Evolutionary conservation across 2,888 invertebrate species (phyloP).

Genomic region (Creontiades dilutus): DNA sequence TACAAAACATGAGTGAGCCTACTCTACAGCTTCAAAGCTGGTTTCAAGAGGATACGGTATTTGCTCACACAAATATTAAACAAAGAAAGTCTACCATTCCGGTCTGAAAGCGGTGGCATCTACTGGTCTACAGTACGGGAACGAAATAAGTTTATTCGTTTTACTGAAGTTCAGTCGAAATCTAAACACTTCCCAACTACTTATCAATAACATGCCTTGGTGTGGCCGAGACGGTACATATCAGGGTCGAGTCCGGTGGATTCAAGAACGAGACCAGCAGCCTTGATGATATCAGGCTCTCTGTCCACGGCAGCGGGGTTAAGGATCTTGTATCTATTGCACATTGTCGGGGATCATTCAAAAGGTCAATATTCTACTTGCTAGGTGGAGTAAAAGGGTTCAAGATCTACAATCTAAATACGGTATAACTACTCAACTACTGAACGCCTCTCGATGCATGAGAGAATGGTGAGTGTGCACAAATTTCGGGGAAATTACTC

Average conservation of each 20-base stretch:
- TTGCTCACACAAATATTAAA: conserved; percentile 71
- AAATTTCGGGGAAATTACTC: no score
- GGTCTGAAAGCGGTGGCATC: conserved; percentile 51
- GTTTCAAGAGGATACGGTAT: conserved; percentile 72
- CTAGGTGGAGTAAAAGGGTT: neutral
- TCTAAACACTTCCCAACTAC: conserved; percentile 48
- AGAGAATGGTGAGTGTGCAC: neutral
- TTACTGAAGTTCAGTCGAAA: neutral
- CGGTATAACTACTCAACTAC: neutral
- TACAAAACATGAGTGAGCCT: conserved; percentile 60
- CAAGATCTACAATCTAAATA: neutral
- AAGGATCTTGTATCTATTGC: conserved; percentile 97
- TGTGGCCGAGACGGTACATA: conserved; percentile 97
- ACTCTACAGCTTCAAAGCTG: conserved; percentile 67
- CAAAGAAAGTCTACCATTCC: conserved; percentile 72
- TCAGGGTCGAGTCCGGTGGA: conserved; percentile 91
- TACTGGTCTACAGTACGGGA: conserved; percentile 67
- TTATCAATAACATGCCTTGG: conserved; percentile 90
- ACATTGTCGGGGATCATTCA: conserved; percentile 58
- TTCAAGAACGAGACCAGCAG: conserved; percentile 90
- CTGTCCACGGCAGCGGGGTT: conserved; percentile 92
- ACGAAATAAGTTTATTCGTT: conserved; percentile 14
- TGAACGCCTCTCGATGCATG: neutral
- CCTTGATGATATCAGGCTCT: conserved; percentile 84
- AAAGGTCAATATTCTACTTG: conserved; percentile 26